These are phyloP conservation scores for Anolis sagrei DNA, from an alignment of 2,113 vertebrate genomes.

Conservation along the genomic window DNA sequence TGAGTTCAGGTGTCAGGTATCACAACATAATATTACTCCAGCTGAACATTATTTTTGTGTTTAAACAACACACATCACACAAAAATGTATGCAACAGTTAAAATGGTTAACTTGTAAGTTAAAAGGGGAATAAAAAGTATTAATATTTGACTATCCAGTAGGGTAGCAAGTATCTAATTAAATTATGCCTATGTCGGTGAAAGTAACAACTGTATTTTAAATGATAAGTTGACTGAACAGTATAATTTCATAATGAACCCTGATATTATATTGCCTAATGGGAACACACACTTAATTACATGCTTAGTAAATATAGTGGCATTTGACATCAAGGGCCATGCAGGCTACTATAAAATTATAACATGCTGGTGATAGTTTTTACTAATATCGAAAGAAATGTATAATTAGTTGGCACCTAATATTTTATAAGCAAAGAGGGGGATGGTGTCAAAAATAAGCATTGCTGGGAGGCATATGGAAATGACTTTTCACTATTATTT, in stretches of 20 bases:
- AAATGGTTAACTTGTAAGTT: constrained; percentile 17
- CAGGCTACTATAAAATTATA: constrained; percentile 52
- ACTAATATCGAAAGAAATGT: constrained; percentile 39
- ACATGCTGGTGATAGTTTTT: constrained; percentile 44
- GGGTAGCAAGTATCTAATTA: not conserved
- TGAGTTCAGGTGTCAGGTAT: not conserved
- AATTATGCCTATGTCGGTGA: constrained; percentile 40
- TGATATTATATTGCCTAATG: constrained; percentile 43
- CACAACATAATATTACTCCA: not conserved
- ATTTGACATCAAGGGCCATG: constrained; percentile 38
- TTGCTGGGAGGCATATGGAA: constrained; percentile 14
- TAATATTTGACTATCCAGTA: constrained; percentile 25
- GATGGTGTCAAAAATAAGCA: not conserved
- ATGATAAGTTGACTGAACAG: constrained; percentile 42
- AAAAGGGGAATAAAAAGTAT: not conserved
- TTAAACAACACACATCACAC: constrained; percentile 15
- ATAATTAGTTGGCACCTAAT: constrained; percentile 40
- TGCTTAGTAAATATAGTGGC: constrained; percentile 49
- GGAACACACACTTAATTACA: constrained; percentile 55
- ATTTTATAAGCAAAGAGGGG: constrained; percentile 3
- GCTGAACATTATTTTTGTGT: not conserved
- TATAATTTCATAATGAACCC: constrained; percentile 50
- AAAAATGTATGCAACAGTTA: not conserved
- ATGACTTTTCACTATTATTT: constrained; percentile 35
- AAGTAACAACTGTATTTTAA: constrained; percentile 43